These are phyloP conservation scores for Drosophila pseudotalamancana DNA, from an alignment of 2,888 invertebrate genomes.

Conservation along the genomic window DNA sequence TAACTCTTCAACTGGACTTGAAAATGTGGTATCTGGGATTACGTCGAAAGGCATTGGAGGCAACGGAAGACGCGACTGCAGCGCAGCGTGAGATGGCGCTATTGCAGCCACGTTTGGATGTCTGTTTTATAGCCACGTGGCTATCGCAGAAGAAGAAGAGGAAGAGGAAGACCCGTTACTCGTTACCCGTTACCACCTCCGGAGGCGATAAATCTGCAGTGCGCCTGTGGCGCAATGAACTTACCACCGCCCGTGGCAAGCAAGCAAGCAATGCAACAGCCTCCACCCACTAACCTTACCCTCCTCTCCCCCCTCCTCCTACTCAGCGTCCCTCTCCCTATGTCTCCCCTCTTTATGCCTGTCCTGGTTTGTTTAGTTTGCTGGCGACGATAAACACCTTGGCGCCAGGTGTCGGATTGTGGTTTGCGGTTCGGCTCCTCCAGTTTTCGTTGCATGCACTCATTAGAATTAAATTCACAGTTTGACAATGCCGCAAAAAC, in stretches of 20 bases:
- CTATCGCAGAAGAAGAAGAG: no score
- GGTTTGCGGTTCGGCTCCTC: no score
- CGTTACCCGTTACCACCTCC: conserved; percentile 78
- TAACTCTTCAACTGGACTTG: background rate
- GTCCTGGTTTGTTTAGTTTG: conserved; percentile 64
- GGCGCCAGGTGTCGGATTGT: conserved; percentile 53
- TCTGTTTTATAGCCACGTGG: conserved; percentile 70
- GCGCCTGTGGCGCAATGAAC: conserved; percentile 76
- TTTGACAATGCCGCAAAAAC: conserved; percentile 51
- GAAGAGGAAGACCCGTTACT: no score
- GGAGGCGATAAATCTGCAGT: conserved; percentile 81
- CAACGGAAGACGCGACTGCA: background rate
- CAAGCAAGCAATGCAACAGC: conserved; percentile 20
- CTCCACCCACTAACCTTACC: conserved; percentile 4
- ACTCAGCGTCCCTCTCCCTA: no score
- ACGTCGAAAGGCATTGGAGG: background rate
- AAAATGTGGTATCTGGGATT: conserved; percentile 29
- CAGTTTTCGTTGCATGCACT: conserved; percentile 8
- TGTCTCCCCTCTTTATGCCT: background rate
- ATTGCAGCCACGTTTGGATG: conserved; percentile 58
- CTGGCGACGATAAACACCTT: conserved; percentile 75
- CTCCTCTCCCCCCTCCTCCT: background rate
- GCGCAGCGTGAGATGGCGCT: conserved; percentile 74
- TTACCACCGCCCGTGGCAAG: conserved; percentile 23
- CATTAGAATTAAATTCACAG: conserved; percentile 22